Percentiles rank a stretch among this genome's conserved stretches.
phyloP scores from a whole-genome alignment of 2,888 invertebrate species.

The Corythucha ciliata region DNA sequence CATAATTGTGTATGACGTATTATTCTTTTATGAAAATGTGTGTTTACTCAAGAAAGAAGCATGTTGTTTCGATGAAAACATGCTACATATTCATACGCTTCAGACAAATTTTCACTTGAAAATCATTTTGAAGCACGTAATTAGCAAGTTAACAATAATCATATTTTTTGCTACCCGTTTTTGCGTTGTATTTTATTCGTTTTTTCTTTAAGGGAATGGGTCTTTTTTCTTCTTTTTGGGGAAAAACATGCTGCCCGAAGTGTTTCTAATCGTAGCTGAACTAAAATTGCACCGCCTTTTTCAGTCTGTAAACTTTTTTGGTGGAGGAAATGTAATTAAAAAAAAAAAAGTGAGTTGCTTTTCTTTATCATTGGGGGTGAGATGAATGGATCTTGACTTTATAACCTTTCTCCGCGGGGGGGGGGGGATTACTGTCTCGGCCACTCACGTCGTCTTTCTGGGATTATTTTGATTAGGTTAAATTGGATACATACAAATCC shows the following conservation, averaged over 20 bases:
- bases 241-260: too few relatives aligned
- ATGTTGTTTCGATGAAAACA: conserved; percentile 23
- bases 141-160: conserved; percentile 31
- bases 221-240: conserved; percentile 1
- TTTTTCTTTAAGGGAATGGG: background rate
- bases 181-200: conserved; percentile 1
- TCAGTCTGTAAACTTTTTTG: background rate
- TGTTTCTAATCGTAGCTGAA: too few relatives aligned
- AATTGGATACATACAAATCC: too few relatives aligned
- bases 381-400: too few relatives aligned
- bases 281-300: too few relatives aligned
- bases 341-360: background rate
- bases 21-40: conserved; percentile 25
- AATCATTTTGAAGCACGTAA: conserved; percentile 29
- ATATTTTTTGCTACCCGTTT: conserved; percentile 17
- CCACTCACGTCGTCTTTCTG: too few relatives aligned
- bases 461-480: too few relatives aligned
- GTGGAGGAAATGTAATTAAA: background rate
- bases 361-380: too few relatives aligned
- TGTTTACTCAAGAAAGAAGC: conserved; percentile 19
- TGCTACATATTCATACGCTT: conserved; percentile 23
- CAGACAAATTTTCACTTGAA: conserved; percentile 22
- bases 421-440: too few relatives aligned
- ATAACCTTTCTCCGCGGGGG: too few relatives aligned
- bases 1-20: conserved; percentile 32